Evolutionary conservation across 1,140 invertebrate genomes (phyloP), one percentile per base, ranked within the genome.

Genomic region (Alviniconcha marisindica): DNA sequence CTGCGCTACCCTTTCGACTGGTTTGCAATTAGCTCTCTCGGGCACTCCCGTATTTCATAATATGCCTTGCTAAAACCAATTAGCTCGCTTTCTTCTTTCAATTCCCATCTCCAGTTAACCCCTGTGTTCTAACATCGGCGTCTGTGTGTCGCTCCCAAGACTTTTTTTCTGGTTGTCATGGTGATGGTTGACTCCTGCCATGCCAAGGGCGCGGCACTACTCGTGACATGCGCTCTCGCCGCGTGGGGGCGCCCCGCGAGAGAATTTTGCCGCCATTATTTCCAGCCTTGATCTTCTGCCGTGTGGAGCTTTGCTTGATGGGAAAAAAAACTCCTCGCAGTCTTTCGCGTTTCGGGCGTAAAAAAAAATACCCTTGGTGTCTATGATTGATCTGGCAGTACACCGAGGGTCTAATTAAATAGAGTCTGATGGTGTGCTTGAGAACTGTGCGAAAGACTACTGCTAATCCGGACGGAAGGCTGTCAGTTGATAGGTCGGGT

Each of bases 191-290:
- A 76, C 42, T 42, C 73, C 44, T 76, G 73, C 73, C 73, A 76
- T 12, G 73, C 24, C 10, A 31, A 51, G 44, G 73, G 42, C 44
- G 73, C 42, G 21, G n/a, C 38, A 33, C 73, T 40, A 21, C 40
- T 40, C 40, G 21, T 54, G 28, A 54, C 40, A 76, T 76, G 73
- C 73, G 51, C 44, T 24, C 14, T 36, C 3, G n/a, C 31, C 42
- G 44, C 44, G 24, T 28, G 42, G 40, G 42, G 73, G 42, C 40
- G 73, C 73, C n/a, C 7, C n/a, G 15, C 18, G 71, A 21, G 71
- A 74, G 71, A 74, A 42, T 48, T 40, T 42, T n/a, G 71, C 71
- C 42, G 42, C 42, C 38, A 74, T 74, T 74, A 74, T 28, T 18
- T 21, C 40, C 36, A 18, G 42, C 38, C 18, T 48, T 44, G 15